Conservation (phyloP, 1,140 invertebrate genomes). For the Drosophila obscura region DNA sequence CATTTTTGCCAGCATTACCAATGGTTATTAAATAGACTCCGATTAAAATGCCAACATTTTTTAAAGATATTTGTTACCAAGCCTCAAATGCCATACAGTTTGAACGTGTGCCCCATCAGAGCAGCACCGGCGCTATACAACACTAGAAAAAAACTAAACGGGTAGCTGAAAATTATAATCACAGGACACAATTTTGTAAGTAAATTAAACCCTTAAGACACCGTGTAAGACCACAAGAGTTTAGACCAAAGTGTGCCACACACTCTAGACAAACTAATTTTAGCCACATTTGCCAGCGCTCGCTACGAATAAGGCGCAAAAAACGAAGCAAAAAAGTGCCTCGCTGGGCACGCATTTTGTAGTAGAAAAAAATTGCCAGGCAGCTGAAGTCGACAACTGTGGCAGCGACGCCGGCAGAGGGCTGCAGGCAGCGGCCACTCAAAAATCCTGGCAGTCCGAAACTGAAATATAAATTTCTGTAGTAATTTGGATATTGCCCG, state of each 20-base stretch:
- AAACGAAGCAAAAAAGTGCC: constrained; percentile 52
- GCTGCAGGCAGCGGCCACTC: constrained; percentile 6
- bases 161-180: constrained; percentile 69
- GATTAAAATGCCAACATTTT: background rate
- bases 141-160: constrained; percentile 75
- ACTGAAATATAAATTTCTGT: no score
- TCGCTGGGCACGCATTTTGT: constrained; percentile 49
- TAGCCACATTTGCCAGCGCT: constrained; percentile 35
- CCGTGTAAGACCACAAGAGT: constrained; percentile 10
- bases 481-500: no score
- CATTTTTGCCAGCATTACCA: no score
- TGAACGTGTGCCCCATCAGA: constrained; percentile 46
- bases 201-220: constrained; percentile 60
- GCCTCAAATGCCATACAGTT: constrained; percentile 23
- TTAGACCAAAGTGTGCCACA: constrained; percentile 44
- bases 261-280: constrained; percentile 47
- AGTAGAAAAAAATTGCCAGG: constrained; percentile 25
- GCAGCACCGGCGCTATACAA: constrained; percentile 43
- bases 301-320: constrained; percentile 20
- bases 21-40: background rate
- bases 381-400: constrained; percentile 13
- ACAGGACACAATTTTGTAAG: constrained; percentile 79
- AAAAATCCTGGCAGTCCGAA: no score
- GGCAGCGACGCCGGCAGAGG: constrained; percentile 34
- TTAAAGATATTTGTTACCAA: background rate